These are phyloP conservation scores for Drosophila punjabiensis DNA, from an alignment of 1,140 invertebrate species.

Conservation along the genomic window DNA sequence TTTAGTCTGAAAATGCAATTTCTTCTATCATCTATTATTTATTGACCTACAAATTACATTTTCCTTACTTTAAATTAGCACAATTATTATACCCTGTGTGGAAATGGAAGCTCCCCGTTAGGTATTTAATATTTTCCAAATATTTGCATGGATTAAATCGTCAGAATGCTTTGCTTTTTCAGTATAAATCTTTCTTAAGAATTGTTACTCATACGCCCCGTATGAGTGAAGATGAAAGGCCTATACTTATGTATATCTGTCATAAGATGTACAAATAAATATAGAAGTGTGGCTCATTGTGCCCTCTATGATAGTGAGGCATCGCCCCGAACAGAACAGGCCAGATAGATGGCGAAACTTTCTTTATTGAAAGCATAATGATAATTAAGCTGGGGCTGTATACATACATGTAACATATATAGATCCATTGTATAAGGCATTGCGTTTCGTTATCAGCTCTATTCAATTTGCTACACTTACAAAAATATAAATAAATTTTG, in stretches of 20 bases:
- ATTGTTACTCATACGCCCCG: constrained; percentile 34
- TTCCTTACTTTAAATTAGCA: neutral
- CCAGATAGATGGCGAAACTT: neutral
- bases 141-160: constrained; percentile 19
- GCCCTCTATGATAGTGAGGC: neutral
- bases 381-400: constrained; percentile 14
- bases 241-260: constrained; percentile 5
- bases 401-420: neutral
- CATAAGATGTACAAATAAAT: constrained; percentile 18
- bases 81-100: neutral
- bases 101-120: neutral
- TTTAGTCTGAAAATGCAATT: neutral
- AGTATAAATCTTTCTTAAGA: neutral
- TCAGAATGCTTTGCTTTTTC: constrained; percentile 9
- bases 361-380: constrained; percentile 3
- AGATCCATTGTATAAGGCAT: constrained; percentile 19
- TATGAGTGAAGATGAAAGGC: constrained; percentile 19
- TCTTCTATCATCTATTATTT: neutral
- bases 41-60: neutral
- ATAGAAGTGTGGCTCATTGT: constrained; percentile 13
- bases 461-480: constrained; percentile 42
- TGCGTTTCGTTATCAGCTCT: constrained; percentile 42
- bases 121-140: constrained; percentile 5
- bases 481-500: neutral
- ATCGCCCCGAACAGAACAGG: neutral